Evolutionary conservation across 2,113 vertebrate species (phyloP), one percentile per base, ranked within the genome.

Genomic region (Hepsetus odoe): DNA sequence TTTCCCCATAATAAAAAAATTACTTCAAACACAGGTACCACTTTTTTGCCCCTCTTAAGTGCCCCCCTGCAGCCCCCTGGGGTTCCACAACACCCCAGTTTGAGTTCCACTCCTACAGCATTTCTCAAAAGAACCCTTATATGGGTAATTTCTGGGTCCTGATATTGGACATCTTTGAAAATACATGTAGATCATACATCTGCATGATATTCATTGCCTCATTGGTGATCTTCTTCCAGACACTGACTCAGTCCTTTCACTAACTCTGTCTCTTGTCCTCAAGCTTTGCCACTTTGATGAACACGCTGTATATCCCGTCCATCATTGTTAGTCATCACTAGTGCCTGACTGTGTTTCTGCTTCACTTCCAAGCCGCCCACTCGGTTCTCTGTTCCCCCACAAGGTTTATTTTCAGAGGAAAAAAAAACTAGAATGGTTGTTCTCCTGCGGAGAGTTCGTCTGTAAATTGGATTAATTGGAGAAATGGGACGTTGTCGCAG

Each of bases 381-480:
- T 65, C n/a, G 32, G 2, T 38, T 18, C 32, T 35, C 20, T n/a
- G 22, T 49, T 16, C 35, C 32, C 62, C 32, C 62, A 51, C 3
- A 28, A 59, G 11, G 26, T 61, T 24, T 28, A 44, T 46, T 62
- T 70, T 70, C 53, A 58, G 28, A 78, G 44, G 44, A 53, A 61
- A 68, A 22, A 42, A 53, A 61, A 68, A 22, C 30, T 58, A 40
- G 16, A 42, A 22, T 3, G 0, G 38, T 2, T 22, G 10, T 51
- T 42, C 24, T 65, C 24, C 44, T 72, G 33, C 46, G 51, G 18
- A 65, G 59, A 42, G 18, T 53, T 44, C 33, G 22, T 78, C 26
- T 64, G 16, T 53, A 79, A 55, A 65, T 51, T 46, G 56, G 44
- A 79, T 72, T 55, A 65, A 72, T 38, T 79, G 46, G 61, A 65